Conservation (phyloP, 1,140 invertebrate genomes). For the Coelopa frigida region DNA sequence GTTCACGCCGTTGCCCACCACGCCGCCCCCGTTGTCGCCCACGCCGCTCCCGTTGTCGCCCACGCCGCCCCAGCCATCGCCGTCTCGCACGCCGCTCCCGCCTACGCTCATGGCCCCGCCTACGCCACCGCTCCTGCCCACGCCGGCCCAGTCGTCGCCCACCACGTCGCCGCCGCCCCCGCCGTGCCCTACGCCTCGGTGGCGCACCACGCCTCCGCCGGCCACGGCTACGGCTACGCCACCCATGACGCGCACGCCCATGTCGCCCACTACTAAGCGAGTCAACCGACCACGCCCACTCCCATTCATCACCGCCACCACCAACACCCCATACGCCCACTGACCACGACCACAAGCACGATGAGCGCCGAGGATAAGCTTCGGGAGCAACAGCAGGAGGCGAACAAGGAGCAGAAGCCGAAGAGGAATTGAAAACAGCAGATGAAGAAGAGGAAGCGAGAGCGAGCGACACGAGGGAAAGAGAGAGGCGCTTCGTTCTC, state of each 20-base stretch:
- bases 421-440: not conserved
- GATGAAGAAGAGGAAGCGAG: not conserved
- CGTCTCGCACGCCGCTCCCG: conserved; percentile 22
- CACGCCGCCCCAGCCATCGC: conserved; percentile 25
- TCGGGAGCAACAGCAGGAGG: not conserved
- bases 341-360: not conserved
- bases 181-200: conserved; percentile 30
- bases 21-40: conserved; percentile 8
- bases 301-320: not conserved
- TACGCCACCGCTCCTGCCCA: too few species aligned
- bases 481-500: too few species aligned
- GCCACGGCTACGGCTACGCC: conserved; percentile 15
- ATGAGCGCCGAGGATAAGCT: conserved; percentile 2
- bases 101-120: conserved; percentile 22
- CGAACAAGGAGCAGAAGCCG: not conserved
- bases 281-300: not conserved
- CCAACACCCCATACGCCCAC: not conserved
- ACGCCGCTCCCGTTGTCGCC: conserved; percentile 24
- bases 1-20: conserved; percentile 20
- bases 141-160: conserved; percentile 27
- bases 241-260: conserved; percentile 12
- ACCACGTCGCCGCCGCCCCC: conserved; percentile 32
- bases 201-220: conserved; percentile 35
- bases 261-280: conserved; percentile 8
- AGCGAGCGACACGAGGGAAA: not conserved